phyloP scores from a whole-genome alignment of 2,888 invertebrate genomes.

The Colostygia pectinataria region DNA sequence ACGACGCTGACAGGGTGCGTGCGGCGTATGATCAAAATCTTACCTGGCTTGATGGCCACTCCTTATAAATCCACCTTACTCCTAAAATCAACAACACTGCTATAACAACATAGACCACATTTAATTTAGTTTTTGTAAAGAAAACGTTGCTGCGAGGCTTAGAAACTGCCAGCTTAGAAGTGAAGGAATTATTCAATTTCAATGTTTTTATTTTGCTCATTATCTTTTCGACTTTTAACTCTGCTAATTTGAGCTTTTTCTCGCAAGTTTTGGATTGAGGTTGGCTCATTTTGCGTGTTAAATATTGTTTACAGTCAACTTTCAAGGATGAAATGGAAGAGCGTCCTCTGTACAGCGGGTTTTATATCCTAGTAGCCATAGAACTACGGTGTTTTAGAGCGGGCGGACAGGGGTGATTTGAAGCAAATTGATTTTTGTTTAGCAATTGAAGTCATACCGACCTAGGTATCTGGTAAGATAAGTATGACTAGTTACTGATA shows the following conservation, averaged over 20 bases:
- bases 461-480: too few species aligned
- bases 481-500: too few species aligned
- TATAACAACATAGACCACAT: slow-evolving; percentile 19
- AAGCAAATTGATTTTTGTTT: too few species aligned
- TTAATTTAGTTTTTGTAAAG: slow-evolving; percentile 11
- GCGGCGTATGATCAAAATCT: slow-evolving; percentile 13
- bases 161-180: slow-evolving; percentile 49
- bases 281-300: slow-evolving; percentile 48
- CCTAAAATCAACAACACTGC: slow-evolving; percentile 31
- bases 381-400: slow-evolving; percentile 19
- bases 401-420: too few species aligned
- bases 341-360: slow-evolving; percentile 8
- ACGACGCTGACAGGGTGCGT: too few species aligned
- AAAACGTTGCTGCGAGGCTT: slow-evolving; percentile 15
- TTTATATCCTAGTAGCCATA: slow-evolving; percentile 23
- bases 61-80: slow-evolving; percentile 45
- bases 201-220: slow-evolving; percentile 59
- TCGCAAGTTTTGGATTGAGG: slow-evolving; percentile 52
- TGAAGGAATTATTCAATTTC: slow-evolving; percentile 52
- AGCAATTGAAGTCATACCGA: too few species aligned
- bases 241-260: slow-evolving; percentile 65
- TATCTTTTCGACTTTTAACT: slow-evolving; percentile 64
- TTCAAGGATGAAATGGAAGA: slow-evolving; percentile 42
- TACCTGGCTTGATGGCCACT: slow-evolving; percentile 48
- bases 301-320: background rate